These are phyloP conservation scores for Diachrysia chrysitis DNA, from an alignment of 2,888 invertebrate genomes.

Conservation along the genomic window DNA sequence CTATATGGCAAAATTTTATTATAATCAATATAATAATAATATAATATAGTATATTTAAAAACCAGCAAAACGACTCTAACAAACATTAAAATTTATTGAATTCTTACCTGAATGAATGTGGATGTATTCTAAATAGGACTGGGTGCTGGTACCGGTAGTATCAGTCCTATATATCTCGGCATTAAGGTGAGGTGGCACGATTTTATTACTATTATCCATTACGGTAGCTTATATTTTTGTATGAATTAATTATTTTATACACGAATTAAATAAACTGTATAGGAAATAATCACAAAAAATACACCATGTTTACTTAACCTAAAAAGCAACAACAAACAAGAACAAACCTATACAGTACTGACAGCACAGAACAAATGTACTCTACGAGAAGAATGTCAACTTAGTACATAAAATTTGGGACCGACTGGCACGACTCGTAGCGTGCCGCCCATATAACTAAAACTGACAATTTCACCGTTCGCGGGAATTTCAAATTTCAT, in stretches of 20 bases:
- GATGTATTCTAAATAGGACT: conserved; percentile 81
- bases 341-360: not conserved
- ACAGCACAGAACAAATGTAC: no score
- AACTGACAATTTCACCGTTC: no score
- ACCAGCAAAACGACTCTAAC: no score
- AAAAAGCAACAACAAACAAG: not conserved
- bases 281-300: conserved; percentile 17
- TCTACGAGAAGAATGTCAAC: no score
- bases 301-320: conserved; percentile 18
- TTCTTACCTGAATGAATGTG: conserved; percentile 74
- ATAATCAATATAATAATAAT: no score
- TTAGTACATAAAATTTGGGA: no score
- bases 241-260: conserved; percentile 14
- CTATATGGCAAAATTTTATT: no score
- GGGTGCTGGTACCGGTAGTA: conserved; percentile 74
- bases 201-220: conserved; percentile 79
- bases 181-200: conserved; percentile 83
- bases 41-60: no score
- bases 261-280: not conserved
- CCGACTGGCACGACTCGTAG: no score
- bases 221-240: conserved; percentile 20
- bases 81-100: not conserved
- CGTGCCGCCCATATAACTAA: no score
- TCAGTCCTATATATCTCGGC: conserved; percentile 85
- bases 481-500: no score